Evolutionary conservation across 2,113 vertebrate species (phyloP).

Genomic region (Dendropsophus ebraccatus): DNA sequence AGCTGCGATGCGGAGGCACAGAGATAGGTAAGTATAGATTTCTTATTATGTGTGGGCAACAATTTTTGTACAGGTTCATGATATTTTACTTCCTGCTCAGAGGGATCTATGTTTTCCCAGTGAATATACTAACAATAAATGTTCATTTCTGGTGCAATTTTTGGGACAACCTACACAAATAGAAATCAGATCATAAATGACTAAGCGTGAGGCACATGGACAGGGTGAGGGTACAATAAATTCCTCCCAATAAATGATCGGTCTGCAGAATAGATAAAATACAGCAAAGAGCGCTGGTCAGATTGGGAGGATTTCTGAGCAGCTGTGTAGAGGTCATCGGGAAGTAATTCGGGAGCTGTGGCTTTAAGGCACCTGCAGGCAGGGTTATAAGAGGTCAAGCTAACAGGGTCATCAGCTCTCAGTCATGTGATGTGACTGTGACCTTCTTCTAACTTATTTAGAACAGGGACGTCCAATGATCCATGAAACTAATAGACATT

Average conservation of each 20-base stretch:
- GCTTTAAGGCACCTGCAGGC: conserved; percentile 19
- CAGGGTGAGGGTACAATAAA: no score
- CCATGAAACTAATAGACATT: neutral
- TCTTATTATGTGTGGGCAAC: no score
- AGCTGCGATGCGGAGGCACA: no score
- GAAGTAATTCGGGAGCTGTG: neutral
- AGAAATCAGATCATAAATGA: no score
- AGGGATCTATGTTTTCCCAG: no score
- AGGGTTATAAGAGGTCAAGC: conserved; percentile 1
- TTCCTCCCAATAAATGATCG: neutral
- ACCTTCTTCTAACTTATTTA: neutral
- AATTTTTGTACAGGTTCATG: no score
- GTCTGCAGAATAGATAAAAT: neutral
- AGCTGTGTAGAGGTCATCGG: neutral
- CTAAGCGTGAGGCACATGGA: no score
- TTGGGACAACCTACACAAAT: no score
- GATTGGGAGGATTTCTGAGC: conserved; percentile 21
- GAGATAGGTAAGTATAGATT: no score
- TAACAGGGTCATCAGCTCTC: neutral
- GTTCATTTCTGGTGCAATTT: no score
- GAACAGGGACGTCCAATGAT: neutral
- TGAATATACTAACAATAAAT: no score
- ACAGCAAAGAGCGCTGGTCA: neutral
- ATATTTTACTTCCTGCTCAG: no score
- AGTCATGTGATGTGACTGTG: neutral